Evolutionary conservation across 2,888 invertebrate genomes (phyloP), one percentile per base, ranked within the genome.

Genomic region (Blastobasis lacticolella): DNA sequence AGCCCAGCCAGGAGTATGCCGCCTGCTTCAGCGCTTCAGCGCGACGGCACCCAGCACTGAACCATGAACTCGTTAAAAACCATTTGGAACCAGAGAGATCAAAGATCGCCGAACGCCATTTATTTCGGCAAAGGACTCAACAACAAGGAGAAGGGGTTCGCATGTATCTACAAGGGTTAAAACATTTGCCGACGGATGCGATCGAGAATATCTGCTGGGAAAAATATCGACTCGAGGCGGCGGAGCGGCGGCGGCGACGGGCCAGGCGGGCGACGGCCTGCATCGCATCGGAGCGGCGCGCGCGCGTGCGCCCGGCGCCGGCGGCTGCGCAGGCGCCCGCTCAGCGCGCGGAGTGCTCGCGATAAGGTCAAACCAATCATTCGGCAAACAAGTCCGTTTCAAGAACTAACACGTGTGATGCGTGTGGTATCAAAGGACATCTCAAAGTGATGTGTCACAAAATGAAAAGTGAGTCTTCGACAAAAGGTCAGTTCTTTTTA

Each of bases 101-200:
- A 1, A 60, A 60, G 45, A 61, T 61, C 9, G 61, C 60, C 3
- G 60, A 60, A 43, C 43, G 61, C n/a, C 61, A n/a, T n/a, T n/a
- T n/a, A n/a, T n/a, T n/a, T n/a, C n/a, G n/a, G n/a, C n/a, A n/a
- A n/a, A n/a, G n/a, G 5, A 47, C 54, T 6, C 62, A 60, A 45
- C 40, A 43, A 7, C 38, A 36, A 5, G 57, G 58, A n/a, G 58
- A 60, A 50, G 46, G 45, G 10, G 6, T 60, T n/a, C 45, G 50
- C 8, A 56, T 52, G 40, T 61, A 60, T 37, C 48, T 61, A 5
- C 62, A 62, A 51, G 43, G 37, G 5, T 43, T 62, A 9, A 57
- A 64, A 54, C 56, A 58, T 50, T 38, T 57, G 5, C 57, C 54
- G 1, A 55, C 57, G 45, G 0, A 62, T 62, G 55, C 42, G 61